Evolutionary conservation across 2,888 invertebrate genomes (phyloP).

Genomic region (Acleris emargana): DNA sequence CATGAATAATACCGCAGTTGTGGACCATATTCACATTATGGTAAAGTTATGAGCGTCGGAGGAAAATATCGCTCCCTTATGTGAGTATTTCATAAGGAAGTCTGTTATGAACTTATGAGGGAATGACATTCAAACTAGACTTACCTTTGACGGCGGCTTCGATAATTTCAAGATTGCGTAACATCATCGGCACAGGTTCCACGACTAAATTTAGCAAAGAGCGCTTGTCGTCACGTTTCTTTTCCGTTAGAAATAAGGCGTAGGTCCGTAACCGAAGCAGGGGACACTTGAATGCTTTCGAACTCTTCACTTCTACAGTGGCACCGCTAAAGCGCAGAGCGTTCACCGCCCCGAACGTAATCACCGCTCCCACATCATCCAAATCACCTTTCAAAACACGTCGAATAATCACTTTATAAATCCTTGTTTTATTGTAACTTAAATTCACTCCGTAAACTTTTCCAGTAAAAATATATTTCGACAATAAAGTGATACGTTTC

Average conservation of each 20-base stretch:
- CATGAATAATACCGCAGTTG: constrained; percentile 28
- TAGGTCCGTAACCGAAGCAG: constrained; percentile 64
- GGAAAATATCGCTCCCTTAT: neutral
- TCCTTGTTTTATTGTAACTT: constrained; percentile 52
- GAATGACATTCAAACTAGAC: constrained; percentile 31
- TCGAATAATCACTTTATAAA: constrained; percentile 72
- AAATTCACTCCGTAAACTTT: constrained; percentile 64
- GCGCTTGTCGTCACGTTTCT: constrained; percentile 44
- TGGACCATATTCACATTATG: constrained; percentile 4
- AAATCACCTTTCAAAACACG: constrained; percentile 74
- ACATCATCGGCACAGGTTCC: constrained; percentile 66
- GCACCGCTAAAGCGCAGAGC: constrained; percentile 67
- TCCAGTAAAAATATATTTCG: constrained; percentile 73
- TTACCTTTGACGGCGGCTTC: constrained; percentile 75
- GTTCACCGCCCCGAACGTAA: constrained; percentile 59
- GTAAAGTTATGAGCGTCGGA: neutral
- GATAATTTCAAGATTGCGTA: constrained; percentile 66
- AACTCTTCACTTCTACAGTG: constrained; percentile 64
- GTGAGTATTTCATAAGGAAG: neutral
- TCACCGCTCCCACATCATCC: constrained; percentile 63
- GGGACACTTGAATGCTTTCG: constrained; percentile 52
- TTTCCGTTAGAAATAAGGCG: constrained; percentile 71
- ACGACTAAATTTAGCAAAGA: constrained; percentile 60
- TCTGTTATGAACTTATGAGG: no score
- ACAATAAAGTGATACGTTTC: constrained; percentile 63